These are phyloP conservation scores for Pterostichus niger DNA, from an alignment of 2,888 invertebrate genomes.

Conservation along the genomic window DNA sequence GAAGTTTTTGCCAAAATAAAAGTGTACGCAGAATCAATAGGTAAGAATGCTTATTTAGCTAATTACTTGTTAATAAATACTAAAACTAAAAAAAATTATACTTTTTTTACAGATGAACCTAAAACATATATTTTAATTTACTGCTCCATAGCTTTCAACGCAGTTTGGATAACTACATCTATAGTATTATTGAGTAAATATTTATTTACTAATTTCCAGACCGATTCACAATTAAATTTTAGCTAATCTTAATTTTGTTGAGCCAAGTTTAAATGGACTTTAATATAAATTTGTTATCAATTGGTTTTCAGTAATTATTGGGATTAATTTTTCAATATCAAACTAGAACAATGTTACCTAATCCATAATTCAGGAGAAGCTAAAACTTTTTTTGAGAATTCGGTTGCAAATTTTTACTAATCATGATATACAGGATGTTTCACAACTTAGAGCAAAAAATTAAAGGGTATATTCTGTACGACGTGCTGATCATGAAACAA, in stretches of 20 bases:
- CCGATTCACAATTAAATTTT: too few relatives aligned
- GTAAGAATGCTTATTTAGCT: not conserved
- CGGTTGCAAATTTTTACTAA: not conserved
- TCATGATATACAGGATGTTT: slow-evolving; percentile 1
- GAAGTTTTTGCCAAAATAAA: not conserved
- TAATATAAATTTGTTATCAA: too few relatives aligned
- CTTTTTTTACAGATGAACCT: not conserved
- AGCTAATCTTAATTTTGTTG: too few relatives aligned
- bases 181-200: slow-evolving; percentile 2
- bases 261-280: too few relatives aligned
- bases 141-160: not conserved
- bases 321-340: too few relatives aligned
- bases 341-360: too few relatives aligned
- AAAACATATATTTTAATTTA: slow-evolving; percentile 9
- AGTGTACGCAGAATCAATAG: not conserved
- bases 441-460: too few relatives aligned
- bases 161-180: not conserved
- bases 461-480: too few relatives aligned
- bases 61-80: not conserved
- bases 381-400: too few relatives aligned
- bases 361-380: too few relatives aligned
- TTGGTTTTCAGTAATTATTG: too few relatives aligned
- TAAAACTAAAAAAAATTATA: not conserved
- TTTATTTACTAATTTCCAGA: not conserved
- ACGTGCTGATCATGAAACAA: too few relatives aligned